Evolutionary conservation across 2,888 invertebrate genomes (phyloP).

Genomic region (Fissipunctia ypsillon): DNA sequence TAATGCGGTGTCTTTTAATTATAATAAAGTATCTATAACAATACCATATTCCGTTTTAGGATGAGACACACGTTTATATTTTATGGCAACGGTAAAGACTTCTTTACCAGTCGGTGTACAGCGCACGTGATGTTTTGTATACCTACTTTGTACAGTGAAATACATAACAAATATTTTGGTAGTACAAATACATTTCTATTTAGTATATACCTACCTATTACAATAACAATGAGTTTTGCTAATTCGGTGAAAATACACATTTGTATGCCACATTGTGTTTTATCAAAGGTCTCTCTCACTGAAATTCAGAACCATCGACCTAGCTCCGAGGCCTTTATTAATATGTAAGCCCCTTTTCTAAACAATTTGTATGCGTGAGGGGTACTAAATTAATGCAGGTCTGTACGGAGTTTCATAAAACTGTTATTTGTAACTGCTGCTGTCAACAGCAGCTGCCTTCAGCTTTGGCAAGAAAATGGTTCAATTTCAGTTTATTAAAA

Average conservation of each 20-base stretch:
- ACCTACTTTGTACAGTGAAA: not conserved
- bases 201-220: not conserved
- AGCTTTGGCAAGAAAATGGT: too few species aligned
- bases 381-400: slow-evolving; percentile 4
- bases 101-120: not conserved
- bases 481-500: too few species aligned
- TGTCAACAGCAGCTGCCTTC: not conserved
- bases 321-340: slow-evolving; percentile 14
- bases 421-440: not conserved
- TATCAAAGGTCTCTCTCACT: not conserved
- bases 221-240: not conserved
- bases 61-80: not conserved
- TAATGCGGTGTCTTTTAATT: too few species aligned
- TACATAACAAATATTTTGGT: not conserved
- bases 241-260: not conserved
- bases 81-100: not conserved
- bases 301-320: slow-evolving; percentile 25
- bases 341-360: slow-evolving; percentile 3
- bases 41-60: not conserved
- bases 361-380: slow-evolving; percentile 36
- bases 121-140: not conserved
- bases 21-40: too few species aligned
- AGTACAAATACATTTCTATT: not conserved
- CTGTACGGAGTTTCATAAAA: not conserved
- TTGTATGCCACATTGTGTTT: slow-evolving; percentile 18